Base-by-base conservation (phyloP, 2,888 invertebrate genomes). In the Epinotia ramella region DNA sequence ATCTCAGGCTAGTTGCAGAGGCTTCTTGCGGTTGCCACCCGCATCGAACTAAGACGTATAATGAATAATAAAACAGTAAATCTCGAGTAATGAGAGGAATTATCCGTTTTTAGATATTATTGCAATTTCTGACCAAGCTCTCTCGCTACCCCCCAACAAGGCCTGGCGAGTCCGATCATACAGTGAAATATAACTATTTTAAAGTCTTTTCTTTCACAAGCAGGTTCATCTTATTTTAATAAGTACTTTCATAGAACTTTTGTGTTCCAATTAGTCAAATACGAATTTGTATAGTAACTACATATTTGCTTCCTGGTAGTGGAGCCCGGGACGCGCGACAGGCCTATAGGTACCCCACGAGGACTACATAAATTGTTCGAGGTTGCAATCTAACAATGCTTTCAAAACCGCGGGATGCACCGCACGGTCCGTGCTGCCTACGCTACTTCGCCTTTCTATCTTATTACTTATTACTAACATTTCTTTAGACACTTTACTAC, bases 401-500 rank as follows among this genome's bases (percentile, higher is more conserved):
- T 83, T 83, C 84, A 81, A 81, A 86, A 79, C 84, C 81, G 77
- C 85, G 84, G 86, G 86, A 86, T 84, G 86, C 84, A 81, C 84
- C 80, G 84, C 82, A 78, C 80, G 64, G 80, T 82, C 77, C 79
- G 77, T 81, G 74, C 86, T 81, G 80, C 90, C 89, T 89, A 89
- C 91, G 84, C 81, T 76, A 83, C 84, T 82, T 85, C 82, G 83
- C 84, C 80, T 81, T 83, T 86, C 88, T 92, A 91, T 90, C 89
- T 91, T 91, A 91, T 90, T 89, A 88, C 90, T 84, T 91, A 91
- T 90, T 89, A 88, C 90, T 84, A 88, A 89, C 88, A 88, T 89
- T 88, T 88, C 89, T 88, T 87, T 87, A 89, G 89, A 90, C 91
- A 92, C 87, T 92, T 92, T 90, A 92, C 84, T 89, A 89, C 89